Base-by-base conservation (phyloP, 2,888 invertebrate genomes). In the Ceratothoa steindachneri region DNA sequence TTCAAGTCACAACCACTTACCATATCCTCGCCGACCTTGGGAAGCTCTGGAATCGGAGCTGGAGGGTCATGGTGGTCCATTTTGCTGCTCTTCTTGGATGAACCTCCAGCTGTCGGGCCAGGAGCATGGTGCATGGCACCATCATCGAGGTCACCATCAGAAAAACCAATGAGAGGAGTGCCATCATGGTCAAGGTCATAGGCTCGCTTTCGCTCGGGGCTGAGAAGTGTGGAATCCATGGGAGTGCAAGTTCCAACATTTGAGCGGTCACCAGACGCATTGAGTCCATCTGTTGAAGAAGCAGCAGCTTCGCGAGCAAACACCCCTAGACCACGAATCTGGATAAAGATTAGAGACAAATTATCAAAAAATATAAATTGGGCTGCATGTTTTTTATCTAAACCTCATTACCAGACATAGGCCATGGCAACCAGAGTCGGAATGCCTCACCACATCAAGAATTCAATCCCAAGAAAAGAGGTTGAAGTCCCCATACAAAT, bases 221-320 rank as follows among this genome's bases (percentile, higher is more conserved):
- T 74, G 71, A 78, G 66, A 66, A 78, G 60, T 1, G 75, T 75
- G n/a, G 69, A 69, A n/a, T n/a, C n/a, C n/a, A n/a, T n/a, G 3
- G 78, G 78, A 28, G 75, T 75, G 65, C 75, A 19, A 24, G 67
- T 60, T 24, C 60, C 60, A 22, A n/a, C 73, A 51, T 69, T 70
- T 1, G 73, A 67, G 0, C 76, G 72, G 51, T 72, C 70, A n/a
- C 67, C 27, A 15, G 73, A 52, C 2, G 67, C 67, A 12, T 29
- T 51, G 3, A 64, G 24, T 30, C 66, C 30, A 52, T 76, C 73
- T 65, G 72, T 31, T 28, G 71, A 9, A 31, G n/a, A 12, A 12
- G 60, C n/a, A 24, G 76, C 75, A 19, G 78, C 74, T 28, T 78
- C 78, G 7, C 73, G 71, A 2, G 78, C 78, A 75, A 78, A 78